phyloP scores from a whole-genome alignment of 2,888 invertebrate species.

The Thyatira batis region DNA sequence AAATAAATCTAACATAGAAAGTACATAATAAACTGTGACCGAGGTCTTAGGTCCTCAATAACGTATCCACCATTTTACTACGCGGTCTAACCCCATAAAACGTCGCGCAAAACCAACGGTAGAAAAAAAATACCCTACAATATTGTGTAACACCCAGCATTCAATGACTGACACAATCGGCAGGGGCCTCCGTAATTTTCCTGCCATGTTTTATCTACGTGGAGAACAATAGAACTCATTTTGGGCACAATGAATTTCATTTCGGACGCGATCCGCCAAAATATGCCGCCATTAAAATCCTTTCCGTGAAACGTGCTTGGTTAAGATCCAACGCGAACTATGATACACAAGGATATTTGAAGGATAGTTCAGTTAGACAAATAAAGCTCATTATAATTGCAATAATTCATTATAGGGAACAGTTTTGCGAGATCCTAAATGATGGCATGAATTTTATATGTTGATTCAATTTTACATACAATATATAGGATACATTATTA shows the following conservation, averaged over 20 bases:
- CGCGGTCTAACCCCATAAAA: background rate
- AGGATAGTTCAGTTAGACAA: background rate
- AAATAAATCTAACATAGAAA: too few species aligned
- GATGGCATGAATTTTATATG: too few species aligned
- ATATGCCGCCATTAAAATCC: slow-evolving; percentile 69
- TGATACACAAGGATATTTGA: background rate
- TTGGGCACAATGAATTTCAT: slow-evolving; percentile 74
- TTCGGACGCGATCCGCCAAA: slow-evolving; percentile 66
- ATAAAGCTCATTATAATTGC: background rate
- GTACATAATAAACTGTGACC: too few species aligned
- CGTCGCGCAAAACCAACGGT: background rate
- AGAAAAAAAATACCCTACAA: slow-evolving; percentile 48
- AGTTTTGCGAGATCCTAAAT: too few species aligned
- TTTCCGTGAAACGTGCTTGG: slow-evolving; percentile 30
- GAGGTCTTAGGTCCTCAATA: too few species aligned
- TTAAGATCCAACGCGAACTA: slow-evolving; percentile 2
- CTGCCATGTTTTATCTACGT: slow-evolving; percentile 71
- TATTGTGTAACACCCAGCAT: slow-evolving; percentile 59
- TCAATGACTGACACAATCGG: slow-evolving; percentile 64
- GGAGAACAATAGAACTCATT: slow-evolving; percentile 74
- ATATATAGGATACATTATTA: too few species aligned
- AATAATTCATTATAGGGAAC: too few species aligned
- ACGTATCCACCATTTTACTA: too few species aligned
- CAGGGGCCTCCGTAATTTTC: slow-evolving; percentile 69
- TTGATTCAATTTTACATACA: too few species aligned